Evolutionary conservation across 2,797 vertebrate species (phyloP).

Genomic region (Triplophysa bombifrons): DNA sequence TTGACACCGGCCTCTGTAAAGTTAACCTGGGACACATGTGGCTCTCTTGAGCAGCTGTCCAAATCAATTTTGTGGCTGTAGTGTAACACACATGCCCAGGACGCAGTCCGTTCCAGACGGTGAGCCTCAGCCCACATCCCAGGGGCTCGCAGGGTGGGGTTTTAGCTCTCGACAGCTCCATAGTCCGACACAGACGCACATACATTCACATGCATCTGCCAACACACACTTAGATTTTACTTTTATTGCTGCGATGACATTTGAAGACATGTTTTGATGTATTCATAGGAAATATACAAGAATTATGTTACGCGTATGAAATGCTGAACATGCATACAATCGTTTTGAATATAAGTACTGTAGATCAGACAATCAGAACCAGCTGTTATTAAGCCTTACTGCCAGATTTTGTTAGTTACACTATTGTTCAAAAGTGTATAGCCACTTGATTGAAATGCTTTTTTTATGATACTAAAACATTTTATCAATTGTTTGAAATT

Average conservation of each 20-base stretch:
- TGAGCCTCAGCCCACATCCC: slow-evolving; percentile 41
- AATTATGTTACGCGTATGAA: not conserved
- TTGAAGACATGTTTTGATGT: not conserved
- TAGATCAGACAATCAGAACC: too few species aligned
- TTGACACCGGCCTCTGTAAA: slow-evolving; percentile 46
- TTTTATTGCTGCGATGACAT: slow-evolving; percentile 17
- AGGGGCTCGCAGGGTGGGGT: slow-evolving; percentile 43
- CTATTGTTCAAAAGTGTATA: too few species aligned
- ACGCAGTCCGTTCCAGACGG: slow-evolving; percentile 49
- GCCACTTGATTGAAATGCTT: too few species aligned
- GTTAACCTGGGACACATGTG: slow-evolving; percentile 50
- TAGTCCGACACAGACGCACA: slow-evolving; percentile 26
- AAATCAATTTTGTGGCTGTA: slow-evolving; percentile 51
- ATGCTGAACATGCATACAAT: not conserved
- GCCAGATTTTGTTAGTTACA: too few species aligned
- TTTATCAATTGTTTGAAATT: too few species aligned
- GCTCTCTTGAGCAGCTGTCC: slow-evolving; percentile 49
- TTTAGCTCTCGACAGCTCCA: slow-evolving; percentile 27
- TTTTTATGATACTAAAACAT: too few species aligned
- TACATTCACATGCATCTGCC: slow-evolving; percentile 1
- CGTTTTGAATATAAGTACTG: not conserved
- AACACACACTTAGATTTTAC: slow-evolving; percentile 14
- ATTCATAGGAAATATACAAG: not conserved
- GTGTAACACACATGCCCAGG: slow-evolving; percentile 42
- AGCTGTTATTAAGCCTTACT: too few species aligned